Evolutionary conservation across 2,797 vertebrate genomes (phyloP), one percentile per base, ranked within the genome.

Genomic region (Neosilurus hyrtlii): DNA sequence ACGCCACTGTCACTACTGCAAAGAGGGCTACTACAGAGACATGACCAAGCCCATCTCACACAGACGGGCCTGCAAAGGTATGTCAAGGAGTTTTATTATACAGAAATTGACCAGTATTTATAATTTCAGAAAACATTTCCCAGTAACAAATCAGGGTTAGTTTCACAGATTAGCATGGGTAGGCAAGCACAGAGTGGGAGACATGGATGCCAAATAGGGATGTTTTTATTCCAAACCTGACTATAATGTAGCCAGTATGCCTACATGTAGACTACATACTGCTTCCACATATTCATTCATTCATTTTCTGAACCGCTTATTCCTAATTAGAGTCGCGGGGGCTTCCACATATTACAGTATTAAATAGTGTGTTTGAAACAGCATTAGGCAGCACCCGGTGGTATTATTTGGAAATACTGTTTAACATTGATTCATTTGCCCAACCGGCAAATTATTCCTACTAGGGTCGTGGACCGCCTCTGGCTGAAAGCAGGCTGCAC

Each of bases 1-100:
- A 0, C 94, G 98, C 30, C 97, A 99, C 89, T 99, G 98, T 89
- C 98, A 99, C 92, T 99, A 99, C 95, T 99, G 98, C 94, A 98
- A 96, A 90, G 98, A 99, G 91, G 98, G 98, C 10, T 99, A 96
- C 94, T 99, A 97, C 95, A 90, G 98, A 0, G 98, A 99, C 95
- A 95, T 99, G 95, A 96, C 94, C 90, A 98, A 99, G 90, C 92
- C 96, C 90, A 98, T 99, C 92, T 95, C 96, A 6, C 96, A 99
- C 90, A 94, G 98, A 83, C 96, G 96, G 74, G 97, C 98, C 67
- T 99, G 98, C 93, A 99, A 97, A 96, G 97, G 97, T 99, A 91
- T 88, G 14, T 14, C 56, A 18, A 26, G 2, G 52, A 5, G 26
- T 66, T 66, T 67, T 54, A 9, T 11, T 20, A 20, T 49, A 22